Base-by-base conservation (phyloP, 2,797 vertebrate species). In the Typhlichthys eigenmanni region DNA sequence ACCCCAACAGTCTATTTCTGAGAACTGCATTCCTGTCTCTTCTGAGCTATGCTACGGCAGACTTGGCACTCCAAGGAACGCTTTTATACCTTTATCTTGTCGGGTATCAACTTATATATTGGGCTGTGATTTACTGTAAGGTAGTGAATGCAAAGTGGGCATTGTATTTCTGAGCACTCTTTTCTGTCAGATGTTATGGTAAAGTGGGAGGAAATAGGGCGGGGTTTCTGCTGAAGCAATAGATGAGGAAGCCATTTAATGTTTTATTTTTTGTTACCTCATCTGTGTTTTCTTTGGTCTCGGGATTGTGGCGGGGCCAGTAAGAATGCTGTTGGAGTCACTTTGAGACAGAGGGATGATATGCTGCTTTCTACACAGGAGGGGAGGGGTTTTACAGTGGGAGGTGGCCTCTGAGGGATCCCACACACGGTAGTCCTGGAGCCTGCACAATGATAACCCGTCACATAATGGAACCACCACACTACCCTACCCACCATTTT, bases 401-500 rank as follows among this genome's bases (percentile, higher is more conserved):
- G 86, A 88, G 81, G 82, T 79, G 70, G 38, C 38, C 81, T 82
- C 77, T 72, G 67, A 87, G 87, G 91, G 92, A 93, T 92, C 88
- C 84, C 74, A 82, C 74, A 78, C 78, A 62, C 68, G 73, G 67
- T 64, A 75, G 71, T 64, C 13, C 60, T 58, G 24, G 79, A 73
- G 75, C 69, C 68, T 85, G 72, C 67, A 74, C 68, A 70, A 77
- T 78, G 86, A 82, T 91, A 84, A 87, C 83, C 81, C 76, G 71
- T 61, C 64, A 75, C 71, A 74, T 79, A 64, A 75, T 67, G 73
- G 70, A 62, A 58, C 66, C 71, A 66, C 69, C 66, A 59, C 70
- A 59, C 70, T 60, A 68, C 56, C 43, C 58, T 45, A 51, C 65
- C 71, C 56, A 69, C 64, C 72, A 5, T 48, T 48, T 48, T 14